Conservation (phyloP, 2,888 invertebrate genomes). For the Cyclophora albipunctata region DNA sequence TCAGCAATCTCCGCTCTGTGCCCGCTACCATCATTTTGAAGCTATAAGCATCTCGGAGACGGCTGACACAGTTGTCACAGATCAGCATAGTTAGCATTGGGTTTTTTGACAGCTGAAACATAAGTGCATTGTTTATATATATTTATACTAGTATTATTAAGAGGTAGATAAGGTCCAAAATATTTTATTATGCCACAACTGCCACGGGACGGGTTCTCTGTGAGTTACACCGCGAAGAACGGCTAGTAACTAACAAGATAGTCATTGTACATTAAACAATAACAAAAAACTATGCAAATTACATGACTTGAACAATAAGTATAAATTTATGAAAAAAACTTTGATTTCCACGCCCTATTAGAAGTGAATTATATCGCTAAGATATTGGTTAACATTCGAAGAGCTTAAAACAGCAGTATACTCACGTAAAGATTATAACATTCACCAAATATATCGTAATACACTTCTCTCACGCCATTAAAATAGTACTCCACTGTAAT, state of each 20-base stretch:
- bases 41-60: conserved; percentile 20
- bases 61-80: conserved; percentile 19
- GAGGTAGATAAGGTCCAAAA: not conserved
- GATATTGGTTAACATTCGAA: no score
- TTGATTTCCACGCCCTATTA: no score
- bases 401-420: not conserved
- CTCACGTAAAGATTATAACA: conserved; percentile 33
- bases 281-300: no score
- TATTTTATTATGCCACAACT: no score
- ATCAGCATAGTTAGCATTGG: conserved; percentile 19
- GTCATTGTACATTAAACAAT: no score
- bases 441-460: conserved; percentile 26
- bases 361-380: no score
- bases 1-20: conserved; percentile 18
- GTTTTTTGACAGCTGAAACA: conserved; percentile 20
- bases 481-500: conserved; percentile 22
- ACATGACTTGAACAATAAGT: no score
- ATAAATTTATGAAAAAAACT: no score
- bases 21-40: conserved; percentile 20
- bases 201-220: no score
- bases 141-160: not conserved
- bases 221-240: no score
- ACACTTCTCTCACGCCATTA: conserved; percentile 23
- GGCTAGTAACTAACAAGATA: no score
- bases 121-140: not conserved